Evolutionary conservation across 2,888 invertebrate genomes (phyloP).

Genomic region (Horisme vitalbata): DNA sequence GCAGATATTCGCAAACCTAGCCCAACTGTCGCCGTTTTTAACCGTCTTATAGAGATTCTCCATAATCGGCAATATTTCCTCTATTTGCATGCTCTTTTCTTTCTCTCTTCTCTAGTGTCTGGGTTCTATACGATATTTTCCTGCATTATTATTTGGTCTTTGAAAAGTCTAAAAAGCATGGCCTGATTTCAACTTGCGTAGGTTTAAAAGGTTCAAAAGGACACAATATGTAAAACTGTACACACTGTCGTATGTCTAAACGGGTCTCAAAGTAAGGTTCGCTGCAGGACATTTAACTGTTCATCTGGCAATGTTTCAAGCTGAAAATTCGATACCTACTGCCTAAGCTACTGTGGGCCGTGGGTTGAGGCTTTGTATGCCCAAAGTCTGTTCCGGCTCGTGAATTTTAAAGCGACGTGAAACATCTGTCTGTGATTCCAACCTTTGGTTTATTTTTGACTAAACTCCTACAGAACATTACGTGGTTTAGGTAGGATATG

Average conservation of each 20-base stretch:
- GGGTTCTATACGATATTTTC: too few relatives aligned
- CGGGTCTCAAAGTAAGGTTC: neutral
- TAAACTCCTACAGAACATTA: constrained; percentile 31
- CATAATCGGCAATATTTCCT: too few relatives aligned
- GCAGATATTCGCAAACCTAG: constrained; percentile 5
- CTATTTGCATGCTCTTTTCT: too few relatives aligned
- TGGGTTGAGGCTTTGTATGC: constrained; percentile 34
- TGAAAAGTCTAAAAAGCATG: too few relatives aligned
- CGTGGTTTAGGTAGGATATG: constrained; percentile 25
- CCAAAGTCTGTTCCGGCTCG: constrained; percentile 38
- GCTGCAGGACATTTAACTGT: neutral
- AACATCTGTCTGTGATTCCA: constrained; percentile 44
- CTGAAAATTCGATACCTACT: constrained; percentile 36
- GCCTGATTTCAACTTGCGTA: too few relatives aligned
- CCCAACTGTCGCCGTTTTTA: constrained; percentile 23
- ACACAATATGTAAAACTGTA: too few relatives aligned
- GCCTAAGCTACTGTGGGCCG: too few relatives aligned
- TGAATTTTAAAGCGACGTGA: constrained; percentile 48
- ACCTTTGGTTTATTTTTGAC: constrained; percentile 46
- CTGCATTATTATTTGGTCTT: too few relatives aligned
- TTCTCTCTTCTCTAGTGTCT: too few relatives aligned
- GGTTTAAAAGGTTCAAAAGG: too few relatives aligned
- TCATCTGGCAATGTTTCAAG: constrained; percentile 34
- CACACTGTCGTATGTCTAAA: too few relatives aligned
- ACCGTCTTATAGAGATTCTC: neutral